Base-by-base conservation (phyloP, 2,888 invertebrate species). In the Lymantria dispar region DNA sequence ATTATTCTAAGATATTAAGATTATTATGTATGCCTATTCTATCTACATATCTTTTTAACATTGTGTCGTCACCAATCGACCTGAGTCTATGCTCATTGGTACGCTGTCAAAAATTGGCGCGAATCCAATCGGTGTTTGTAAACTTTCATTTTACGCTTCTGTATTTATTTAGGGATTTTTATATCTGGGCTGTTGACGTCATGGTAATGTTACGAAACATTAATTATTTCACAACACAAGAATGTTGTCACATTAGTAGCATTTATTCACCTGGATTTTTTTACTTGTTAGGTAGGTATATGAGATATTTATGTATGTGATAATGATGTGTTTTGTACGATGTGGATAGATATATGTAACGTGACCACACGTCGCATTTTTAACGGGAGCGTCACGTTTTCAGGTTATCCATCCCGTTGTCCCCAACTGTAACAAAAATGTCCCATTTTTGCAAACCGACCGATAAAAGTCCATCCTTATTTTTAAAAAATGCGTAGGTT, bases 121-220 rank as follows among this genome's bases (percentile, higher is more conserved):
- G 55, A 58, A 64, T 80, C 87, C 87, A 87, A 80, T 60, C 58
- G 63, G 72, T 83, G 80, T 80, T 83, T 76, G 80, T 83, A 86
- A 83, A 84, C 81, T 83, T 80, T 75, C 74, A 70, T 70, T 61
- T 61, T 68, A 64, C 59, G 54, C 50, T 58, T 77, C 86, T 87
- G 85, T 82, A 83, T 85, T 80, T 82, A 80, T 72, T 75, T 73
- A 44, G 46, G 43, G 61, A 60, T 68, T 74, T 73, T 74, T 72
- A 73, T 72, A 62, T 68, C 58, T n/a, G 61, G 63, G 58, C 63
- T 61, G 58, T 64, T 64, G 59, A 63, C 54, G 62, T 56, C 58
- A 60, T 51, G 46, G 42, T 33, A 56, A 50, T 36, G 11, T 58
- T 58, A 56, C 54, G 58, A 64, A 66, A 64, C 48, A 42, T 47